phyloP scores from a whole-genome alignment of 2,113 vertebrate species.

The Esox niger region DNA sequence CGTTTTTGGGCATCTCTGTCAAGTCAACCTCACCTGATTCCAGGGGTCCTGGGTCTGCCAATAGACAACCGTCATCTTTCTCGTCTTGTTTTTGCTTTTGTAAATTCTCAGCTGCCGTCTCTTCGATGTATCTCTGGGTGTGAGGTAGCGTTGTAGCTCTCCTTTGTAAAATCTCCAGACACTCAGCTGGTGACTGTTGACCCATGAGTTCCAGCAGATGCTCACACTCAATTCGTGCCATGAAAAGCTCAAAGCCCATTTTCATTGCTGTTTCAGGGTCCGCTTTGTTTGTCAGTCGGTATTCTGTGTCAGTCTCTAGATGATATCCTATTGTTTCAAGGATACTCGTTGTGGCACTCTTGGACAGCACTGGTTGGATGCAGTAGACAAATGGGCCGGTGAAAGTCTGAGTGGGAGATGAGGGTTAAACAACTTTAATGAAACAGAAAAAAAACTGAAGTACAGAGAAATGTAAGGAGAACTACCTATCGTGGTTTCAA shows the following conservation, averaged over 20 bases:
- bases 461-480: background rate
- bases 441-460: background rate
- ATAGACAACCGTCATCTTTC: conserved; percentile 12
- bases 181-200: conserved; percentile 53
- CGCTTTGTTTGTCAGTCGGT: conserved; percentile 65
- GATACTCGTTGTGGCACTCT: conserved; percentile 55
- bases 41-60: conserved; percentile 10
- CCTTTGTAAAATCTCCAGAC: conserved; percentile 52
- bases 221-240: conserved; percentile 75
- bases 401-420: conserved; percentile 73
- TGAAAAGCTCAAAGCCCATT: conserved; percentile 81
- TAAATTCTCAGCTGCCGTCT: background rate
- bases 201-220: conserved; percentile 65
- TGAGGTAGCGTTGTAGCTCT: conserved; percentile 23
- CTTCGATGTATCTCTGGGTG: background rate
- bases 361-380: conserved; percentile 73
- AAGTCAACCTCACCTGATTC: background rate
- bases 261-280: conserved; percentile 63
- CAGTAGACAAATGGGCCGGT: conserved; percentile 83
- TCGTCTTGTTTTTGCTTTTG: conserved; percentile 10
- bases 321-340: conserved; percentile 79
- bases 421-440: background rate
- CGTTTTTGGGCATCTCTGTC: background rate
- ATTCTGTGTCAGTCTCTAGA: conserved; percentile 69
- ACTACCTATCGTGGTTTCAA: no score